Evolutionary conservation across 1,140 invertebrate genomes (phyloP).

Genomic region (Cydia amplana): DNA sequence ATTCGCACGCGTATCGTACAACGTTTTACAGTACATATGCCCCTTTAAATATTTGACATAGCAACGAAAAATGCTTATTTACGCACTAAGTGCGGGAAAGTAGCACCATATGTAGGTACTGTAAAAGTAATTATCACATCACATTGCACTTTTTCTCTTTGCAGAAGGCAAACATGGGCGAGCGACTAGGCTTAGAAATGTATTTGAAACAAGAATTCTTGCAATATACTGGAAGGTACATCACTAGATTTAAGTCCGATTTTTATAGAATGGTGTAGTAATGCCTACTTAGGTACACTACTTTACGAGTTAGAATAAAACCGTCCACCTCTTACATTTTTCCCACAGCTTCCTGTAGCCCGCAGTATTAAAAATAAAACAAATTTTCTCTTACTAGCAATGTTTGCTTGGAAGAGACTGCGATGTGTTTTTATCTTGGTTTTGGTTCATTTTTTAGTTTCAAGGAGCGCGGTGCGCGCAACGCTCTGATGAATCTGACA

Average conservation of each 20-base stretch:
- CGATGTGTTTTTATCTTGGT: neutral
- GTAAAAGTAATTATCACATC: too few relatives aligned
- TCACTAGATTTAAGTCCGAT: neutral
- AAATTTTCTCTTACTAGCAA: neutral
- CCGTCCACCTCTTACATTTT: too few relatives aligned
- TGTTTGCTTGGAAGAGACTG: neutral
- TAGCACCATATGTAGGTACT: too few relatives aligned
- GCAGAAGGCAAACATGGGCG: constrained; percentile 82
- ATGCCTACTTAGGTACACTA: too few relatives aligned
- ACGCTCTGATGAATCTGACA: constrained; percentile 86
- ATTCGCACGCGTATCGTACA: too few relatives aligned
- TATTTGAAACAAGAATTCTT: constrained; percentile 95
- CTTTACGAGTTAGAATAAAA: constrained; percentile 10
- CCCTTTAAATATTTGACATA: too few relatives aligned
- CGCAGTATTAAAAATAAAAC: neutral
- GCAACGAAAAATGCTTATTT: too few relatives aligned
- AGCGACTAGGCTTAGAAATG: constrained; percentile 88
- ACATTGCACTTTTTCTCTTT: constrained; percentile 32
- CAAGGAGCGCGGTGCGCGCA: constrained; percentile 93
- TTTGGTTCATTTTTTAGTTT: constrained; percentile 81
- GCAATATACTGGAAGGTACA: constrained; percentile 91
- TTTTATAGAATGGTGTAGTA: neutral
- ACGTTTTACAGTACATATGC: too few relatives aligned
- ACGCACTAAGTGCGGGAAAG: too few relatives aligned
- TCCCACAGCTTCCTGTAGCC: too few relatives aligned